phyloP scores from a whole-genome alignment of 2,113 vertebrate genomes.

The Odocoileus virginianus region DNA sequence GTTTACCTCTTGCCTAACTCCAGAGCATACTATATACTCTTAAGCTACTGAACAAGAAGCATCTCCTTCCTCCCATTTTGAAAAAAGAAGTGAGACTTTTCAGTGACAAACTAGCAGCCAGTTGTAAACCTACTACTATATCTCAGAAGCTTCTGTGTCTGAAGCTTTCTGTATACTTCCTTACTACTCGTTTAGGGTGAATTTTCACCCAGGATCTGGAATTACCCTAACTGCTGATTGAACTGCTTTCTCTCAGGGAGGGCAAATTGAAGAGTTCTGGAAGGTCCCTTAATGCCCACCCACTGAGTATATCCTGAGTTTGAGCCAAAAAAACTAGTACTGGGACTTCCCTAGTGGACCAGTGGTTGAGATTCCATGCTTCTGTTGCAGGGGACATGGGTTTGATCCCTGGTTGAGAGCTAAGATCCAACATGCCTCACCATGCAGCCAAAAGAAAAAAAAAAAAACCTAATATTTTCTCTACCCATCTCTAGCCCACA shows the following conservation, averaged over 20 bases:
- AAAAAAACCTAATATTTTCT: constrained; percentile 55
- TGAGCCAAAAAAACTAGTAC: constrained; percentile 58
- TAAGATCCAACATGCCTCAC: not conserved
- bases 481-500: constrained; percentile 75
- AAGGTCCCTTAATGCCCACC: constrained; percentile 74
- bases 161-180: constrained; percentile 56
- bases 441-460: constrained; percentile 34
- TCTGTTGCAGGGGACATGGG: not conserved
- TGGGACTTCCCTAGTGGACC: not conserved
- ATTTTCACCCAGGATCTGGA: constrained; percentile 75
- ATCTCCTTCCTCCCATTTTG: not conserved
- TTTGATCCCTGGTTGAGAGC: not conserved
- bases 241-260: constrained; percentile 74
- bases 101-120: not conserved
- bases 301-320: constrained; percentile 77
- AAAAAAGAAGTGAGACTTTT: constrained; percentile 16
- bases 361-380: not conserved
- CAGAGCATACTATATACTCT: not conserved
- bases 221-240: constrained; percentile 72
- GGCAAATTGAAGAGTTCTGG: constrained; percentile 63
- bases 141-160: not conserved
- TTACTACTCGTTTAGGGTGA: constrained; percentile 75
- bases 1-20: constrained; percentile 24
- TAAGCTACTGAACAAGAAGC: not conserved
- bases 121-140: not conserved